Evolutionary conservation across 1,140 invertebrate species (phyloP).

Genomic region (Drosophila saltans): DNA sequence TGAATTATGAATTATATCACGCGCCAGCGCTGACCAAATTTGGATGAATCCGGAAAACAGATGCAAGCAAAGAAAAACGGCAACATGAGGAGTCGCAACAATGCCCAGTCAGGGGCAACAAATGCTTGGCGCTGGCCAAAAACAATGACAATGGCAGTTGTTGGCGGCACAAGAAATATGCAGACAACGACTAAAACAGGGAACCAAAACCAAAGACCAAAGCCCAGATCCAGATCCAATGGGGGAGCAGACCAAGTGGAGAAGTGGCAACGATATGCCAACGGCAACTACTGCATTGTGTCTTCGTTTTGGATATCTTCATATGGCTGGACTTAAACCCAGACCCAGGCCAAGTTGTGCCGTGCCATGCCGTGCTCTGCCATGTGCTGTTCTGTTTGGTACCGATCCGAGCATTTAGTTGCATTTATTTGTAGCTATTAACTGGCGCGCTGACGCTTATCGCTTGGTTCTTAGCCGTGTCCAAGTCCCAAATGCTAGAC

Average conservation of each 20-base stretch:
- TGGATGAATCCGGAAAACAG: slow-evolving; percentile 57
- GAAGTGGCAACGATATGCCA: slow-evolving; percentile 75
- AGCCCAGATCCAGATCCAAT: slow-evolving; percentile 25
- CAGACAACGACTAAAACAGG: slow-evolving; percentile 31
- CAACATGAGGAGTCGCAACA: slow-evolving; percentile 47
- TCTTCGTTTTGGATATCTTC: slow-evolving; percentile 82
- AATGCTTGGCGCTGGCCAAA: slow-evolving; percentile 41
- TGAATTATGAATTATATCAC: slow-evolving; percentile 83
- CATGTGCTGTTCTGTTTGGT: slow-evolving; percentile 19
- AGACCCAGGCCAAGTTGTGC: not conserved
- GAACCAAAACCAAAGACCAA: slow-evolving; percentile 25
- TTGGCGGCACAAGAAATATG: slow-evolving; percentile 48
- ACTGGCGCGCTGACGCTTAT: slow-evolving; percentile 82
- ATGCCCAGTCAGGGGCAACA: slow-evolving; percentile 53
- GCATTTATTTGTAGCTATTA: slow-evolving; percentile 83
- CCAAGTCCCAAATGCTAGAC: slow-evolving; percentile 51
- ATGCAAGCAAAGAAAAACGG: slow-evolving; percentile 33
- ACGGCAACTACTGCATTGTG: slow-evolving; percentile 77
- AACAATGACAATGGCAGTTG: slow-evolving; percentile 69
- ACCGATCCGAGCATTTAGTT: slow-evolving; percentile 75
- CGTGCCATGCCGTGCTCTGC: not conserved
- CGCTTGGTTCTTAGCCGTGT: slow-evolving; percentile 30
- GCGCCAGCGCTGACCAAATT: slow-evolving; percentile 66
- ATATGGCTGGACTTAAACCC: slow-evolving; percentile 56
- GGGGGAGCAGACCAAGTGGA: slow-evolving; percentile 53